Evolutionary conservation across 2,888 invertebrate genomes (phyloP), one percentile per base, ranked within the genome.

Genomic region (Diarsia dahlii): DNA sequence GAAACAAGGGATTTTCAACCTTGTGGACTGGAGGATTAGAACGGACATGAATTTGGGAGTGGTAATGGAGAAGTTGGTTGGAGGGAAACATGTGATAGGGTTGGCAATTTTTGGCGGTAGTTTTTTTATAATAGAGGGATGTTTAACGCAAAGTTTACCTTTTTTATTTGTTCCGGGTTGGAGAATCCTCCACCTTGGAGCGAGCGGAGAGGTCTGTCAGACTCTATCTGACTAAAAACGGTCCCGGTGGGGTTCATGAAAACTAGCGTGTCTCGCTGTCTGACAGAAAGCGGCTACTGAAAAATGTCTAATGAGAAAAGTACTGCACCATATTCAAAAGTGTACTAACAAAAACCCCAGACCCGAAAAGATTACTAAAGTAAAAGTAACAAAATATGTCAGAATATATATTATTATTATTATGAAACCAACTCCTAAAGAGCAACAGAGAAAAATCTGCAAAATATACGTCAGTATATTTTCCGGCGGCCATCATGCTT

Each of bases 1-100:
- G 1, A 34, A 39, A 2, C 46, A 3, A 8, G 0, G 48, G 9
- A 85, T 34, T 70, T 56, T 81, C 28, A 71, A 82, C 82, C 60
- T 72, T 88, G 76, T 62, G 0, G 0, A 12, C 0, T n/a, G 1
- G 2, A 0, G 0, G 5, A 28, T 74, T 81, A 56, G 72, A 66
- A 56, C 15, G 3, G 65, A 18, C 12, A 56, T 71, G 9, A 13
- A 68, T 83, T 76, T 75, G 4, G 0, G 15, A 71, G 18, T 28
- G 5, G 58, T 54, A 54, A 2, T 23, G 1, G 2, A 8, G 8
- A 69, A 58, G 12, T 65, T 75, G 67, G 71, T 63, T 20, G 48
- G 34, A 54, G 15, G 46, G 56, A 46, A 73, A 70, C 48, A 75
- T 54, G 13, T 46, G 73, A 63, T 78, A 88, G 87, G 88, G 87